Base-by-base conservation (phyloP, 2,113 vertebrate species). In the Hippocampus zosterae region DNA sequence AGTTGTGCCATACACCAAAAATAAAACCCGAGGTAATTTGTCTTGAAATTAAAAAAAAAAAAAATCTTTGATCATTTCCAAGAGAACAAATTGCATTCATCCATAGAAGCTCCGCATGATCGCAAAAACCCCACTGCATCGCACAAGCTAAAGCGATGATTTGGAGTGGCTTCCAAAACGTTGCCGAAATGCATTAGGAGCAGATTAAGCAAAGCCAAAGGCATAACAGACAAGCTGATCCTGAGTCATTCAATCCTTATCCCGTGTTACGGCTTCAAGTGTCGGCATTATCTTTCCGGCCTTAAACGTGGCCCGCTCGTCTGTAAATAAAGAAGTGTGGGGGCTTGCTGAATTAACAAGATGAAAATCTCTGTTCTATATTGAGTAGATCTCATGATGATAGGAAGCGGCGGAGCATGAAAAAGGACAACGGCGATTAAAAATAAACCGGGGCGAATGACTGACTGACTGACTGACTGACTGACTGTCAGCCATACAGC, bases 371-470 rank as follows among this genome's bases (percentile, higher is more conserved):
- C 59, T 46, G 71, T 48, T 75, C 80, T 85, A 77, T 81, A 75
- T 81, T 83, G 75, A 79, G 78, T 50, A 41, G 15, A 53, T 72
- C 53, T 77, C 80, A 71, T 59, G 44, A 66, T 41, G 65, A 62
- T 63, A 63, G 72, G 67, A 69, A 67, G 70, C 42, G 8, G 55
- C 33, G 53, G 75, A 81, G 80, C 85, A 83, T 82, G n/a, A 85
- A 82, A 73, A 81, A 78, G 73, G 52, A 55, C 50, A 11, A 60
- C 23, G 46, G 40, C 12, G 67, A 73, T 75, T 76, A 72, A 80
- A 84, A 85, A 76, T 76, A 71, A 44, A 79, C 62, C 60, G 63
- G 67, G 69, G 72, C 59, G 65, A 37, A 37, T 37, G 33, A 52
- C 60, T 29, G 57, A 60, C 16, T 33, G 57, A 60, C 57, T 37